These are phyloP conservation scores for Andrena bucephala DNA, from an alignment of 2,888 invertebrate species.

Conservation along the genomic window DNA sequence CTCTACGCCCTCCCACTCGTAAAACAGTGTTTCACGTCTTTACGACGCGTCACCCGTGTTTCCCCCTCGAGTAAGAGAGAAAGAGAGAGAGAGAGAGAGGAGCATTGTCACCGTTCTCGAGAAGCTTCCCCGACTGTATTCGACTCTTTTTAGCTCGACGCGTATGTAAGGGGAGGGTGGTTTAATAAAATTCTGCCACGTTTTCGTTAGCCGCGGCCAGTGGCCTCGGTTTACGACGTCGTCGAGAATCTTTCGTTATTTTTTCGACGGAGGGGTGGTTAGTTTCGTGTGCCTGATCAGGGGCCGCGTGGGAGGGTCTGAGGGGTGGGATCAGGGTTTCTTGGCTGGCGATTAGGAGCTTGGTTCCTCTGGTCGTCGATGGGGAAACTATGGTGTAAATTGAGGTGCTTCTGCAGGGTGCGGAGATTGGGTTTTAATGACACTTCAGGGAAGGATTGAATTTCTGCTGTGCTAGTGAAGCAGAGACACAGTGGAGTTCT, in stretches of 20 bases:
- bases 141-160: neutral
- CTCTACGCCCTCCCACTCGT: conserved; percentile 12
- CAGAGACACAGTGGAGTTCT: no score
- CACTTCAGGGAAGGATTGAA: neutral
- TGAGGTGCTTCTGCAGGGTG: neutral
- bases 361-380: neutral
- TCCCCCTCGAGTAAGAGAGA: neutral
- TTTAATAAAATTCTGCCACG: conserved; percentile 12
- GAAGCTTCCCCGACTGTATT: neutral
- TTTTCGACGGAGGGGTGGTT: neutral
- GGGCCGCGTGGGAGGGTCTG: neutral
- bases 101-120: neutral
- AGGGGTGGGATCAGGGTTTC: neutral
- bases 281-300: neutral
- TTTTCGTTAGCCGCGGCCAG: conserved; percentile 4
- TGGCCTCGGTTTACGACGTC: neutral
- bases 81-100: neutral
- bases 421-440: neutral
- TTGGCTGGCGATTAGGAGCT: conserved; percentile 1
- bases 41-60: conserved; percentile 42
- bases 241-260: neutral
- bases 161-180: neutral
- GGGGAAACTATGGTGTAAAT: conserved; percentile 6
- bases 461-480: neutral
- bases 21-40: conserved; percentile 53